phyloP scores from a whole-genome alignment of 2,888 invertebrate genomes.

The Apocheima hispidaria region DNA sequence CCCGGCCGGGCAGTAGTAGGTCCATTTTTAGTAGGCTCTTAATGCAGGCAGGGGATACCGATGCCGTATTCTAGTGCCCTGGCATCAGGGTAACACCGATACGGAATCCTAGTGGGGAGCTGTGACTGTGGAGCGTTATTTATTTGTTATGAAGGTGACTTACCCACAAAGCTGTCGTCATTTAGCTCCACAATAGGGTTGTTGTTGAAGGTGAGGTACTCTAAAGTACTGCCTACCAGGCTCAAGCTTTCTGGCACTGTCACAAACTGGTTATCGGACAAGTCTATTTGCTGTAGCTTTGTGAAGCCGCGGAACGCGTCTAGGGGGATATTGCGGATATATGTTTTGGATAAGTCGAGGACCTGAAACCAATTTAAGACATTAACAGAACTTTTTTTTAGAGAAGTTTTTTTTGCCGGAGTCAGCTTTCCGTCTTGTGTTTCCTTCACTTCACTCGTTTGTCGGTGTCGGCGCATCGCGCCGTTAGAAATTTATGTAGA shows the following conservation, averaged over 20 bases:
- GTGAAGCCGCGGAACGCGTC: constrained; percentile 81
- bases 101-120: too few relatives aligned
- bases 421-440: too few relatives aligned
- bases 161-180: constrained; percentile 87
- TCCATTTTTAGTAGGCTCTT: too few relatives aligned
- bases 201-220: constrained; percentile 86
- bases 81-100: too few relatives aligned
- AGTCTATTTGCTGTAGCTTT: constrained; percentile 84
- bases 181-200: constrained; percentile 87
- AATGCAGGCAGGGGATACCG: too few relatives aligned
- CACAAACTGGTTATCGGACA: constrained; percentile 87
- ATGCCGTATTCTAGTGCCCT: too few relatives aligned
- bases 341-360: constrained; percentile 86
- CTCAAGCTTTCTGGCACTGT: constrained; percentile 86
- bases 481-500: too few relatives aligned
- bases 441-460: too few relatives aligned
- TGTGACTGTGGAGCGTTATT: too few relatives aligned
- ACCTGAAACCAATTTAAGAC: constrained; percentile 64
- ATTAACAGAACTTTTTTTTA: neutral
- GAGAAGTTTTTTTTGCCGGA: too few relatives aligned
- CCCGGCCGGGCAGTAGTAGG: too few relatives aligned
- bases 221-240: constrained; percentile 82
- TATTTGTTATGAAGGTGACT: constrained; percentile 44
- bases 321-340: constrained; percentile 83
- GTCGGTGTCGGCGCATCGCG: too few relatives aligned